Conservation (phyloP, 2,888 invertebrate genomes). For the Acleris laterana region DNA sequence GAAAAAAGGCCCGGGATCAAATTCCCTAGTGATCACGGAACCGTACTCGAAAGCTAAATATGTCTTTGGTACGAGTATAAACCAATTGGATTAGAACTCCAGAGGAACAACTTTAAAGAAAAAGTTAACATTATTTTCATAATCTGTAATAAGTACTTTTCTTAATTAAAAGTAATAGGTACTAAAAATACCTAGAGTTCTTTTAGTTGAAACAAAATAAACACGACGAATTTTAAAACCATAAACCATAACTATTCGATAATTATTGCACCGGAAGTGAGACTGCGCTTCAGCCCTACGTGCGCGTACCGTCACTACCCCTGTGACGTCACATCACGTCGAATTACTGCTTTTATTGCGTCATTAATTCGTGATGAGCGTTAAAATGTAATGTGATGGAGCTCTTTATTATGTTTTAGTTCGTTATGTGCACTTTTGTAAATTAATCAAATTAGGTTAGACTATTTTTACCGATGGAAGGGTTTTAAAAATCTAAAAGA, state of each 20-base stretch:
- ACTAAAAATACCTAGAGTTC: no score
- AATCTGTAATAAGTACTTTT: no score
- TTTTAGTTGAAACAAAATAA: neutral
- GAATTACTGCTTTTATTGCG: constrained; percentile 3
- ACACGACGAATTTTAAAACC: neutral
- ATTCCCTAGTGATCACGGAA: no score
- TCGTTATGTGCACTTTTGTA: neutral
- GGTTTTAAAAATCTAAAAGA: no score
- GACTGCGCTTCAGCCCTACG: neutral
- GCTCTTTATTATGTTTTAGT: neutral
- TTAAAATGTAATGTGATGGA: constrained; percentile 12
- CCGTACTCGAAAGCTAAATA: no score
- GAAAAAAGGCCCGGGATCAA: no score
- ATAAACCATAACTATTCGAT: neutral
- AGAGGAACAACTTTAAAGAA: no score
- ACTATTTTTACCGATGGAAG: no score
- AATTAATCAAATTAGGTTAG: neutral
- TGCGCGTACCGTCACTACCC: constrained; percentile 1
- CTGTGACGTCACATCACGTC: constrained; percentile 8
- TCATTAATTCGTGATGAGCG: constrained; percentile 7
- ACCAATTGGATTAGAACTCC: no score
- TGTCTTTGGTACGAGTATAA: no score
- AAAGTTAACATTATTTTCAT: no score
- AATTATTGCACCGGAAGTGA: constrained; percentile 16
- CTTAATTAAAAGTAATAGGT: no score